Percentiles rank a stretch among this genome's conserved stretches.
These are phyloP conservation scores for Aphaenogaster floridana DNA, from an alignment of 1,140 invertebrate species.

Conservation along the genomic window DNA sequence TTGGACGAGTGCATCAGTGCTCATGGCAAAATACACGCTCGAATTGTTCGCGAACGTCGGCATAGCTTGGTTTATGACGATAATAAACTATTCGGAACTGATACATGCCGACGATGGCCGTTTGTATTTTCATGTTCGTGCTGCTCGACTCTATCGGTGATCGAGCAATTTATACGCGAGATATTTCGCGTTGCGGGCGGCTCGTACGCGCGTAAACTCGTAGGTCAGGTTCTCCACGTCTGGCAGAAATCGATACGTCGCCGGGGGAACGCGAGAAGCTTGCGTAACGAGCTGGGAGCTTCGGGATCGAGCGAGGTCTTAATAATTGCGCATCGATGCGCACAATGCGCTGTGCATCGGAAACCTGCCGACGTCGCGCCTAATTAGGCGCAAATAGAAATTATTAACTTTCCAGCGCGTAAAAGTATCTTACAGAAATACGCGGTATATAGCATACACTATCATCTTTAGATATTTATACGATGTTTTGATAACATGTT, in stretches of 20 bases:
- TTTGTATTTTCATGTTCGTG: slow-evolving; percentile 69
- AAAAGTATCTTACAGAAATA: slow-evolving; percentile 6
- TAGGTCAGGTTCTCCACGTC: slow-evolving; percentile 63
- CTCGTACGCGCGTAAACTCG: slow-evolving; percentile 55
- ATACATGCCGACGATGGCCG: slow-evolving; percentile 69
- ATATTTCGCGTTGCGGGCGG: slow-evolving; percentile 56
- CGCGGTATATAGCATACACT: neutral
- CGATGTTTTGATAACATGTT: neutral
- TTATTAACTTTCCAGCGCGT: slow-evolving; percentile 24
- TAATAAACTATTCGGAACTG: slow-evolving; percentile 74
- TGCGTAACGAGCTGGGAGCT: slow-evolving; percentile 42
- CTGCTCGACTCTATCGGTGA: slow-evolving; percentile 56
- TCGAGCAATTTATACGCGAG: slow-evolving; percentile 70
- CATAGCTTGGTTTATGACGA: slow-evolving; percentile 65
- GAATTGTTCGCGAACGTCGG: slow-evolving; percentile 43
- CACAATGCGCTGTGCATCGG: slow-evolving; percentile 40
- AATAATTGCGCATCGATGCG: slow-evolving; percentile 59
- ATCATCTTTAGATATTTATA: neutral
- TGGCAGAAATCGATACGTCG: slow-evolving; percentile 67
- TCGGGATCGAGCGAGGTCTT: slow-evolving; percentile 49
- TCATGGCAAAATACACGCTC: slow-evolving; percentile 52
- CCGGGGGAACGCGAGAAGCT: slow-evolving; percentile 53
- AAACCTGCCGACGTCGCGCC: slow-evolving; percentile 25
- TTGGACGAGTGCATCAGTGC: slow-evolving; percentile 7
- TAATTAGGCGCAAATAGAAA: slow-evolving; percentile 36